These are phyloP conservation scores for Cataglyphis altisquamis DNA, from an alignment of 2,888 invertebrate genomes.

Conservation along the genomic window DNA sequence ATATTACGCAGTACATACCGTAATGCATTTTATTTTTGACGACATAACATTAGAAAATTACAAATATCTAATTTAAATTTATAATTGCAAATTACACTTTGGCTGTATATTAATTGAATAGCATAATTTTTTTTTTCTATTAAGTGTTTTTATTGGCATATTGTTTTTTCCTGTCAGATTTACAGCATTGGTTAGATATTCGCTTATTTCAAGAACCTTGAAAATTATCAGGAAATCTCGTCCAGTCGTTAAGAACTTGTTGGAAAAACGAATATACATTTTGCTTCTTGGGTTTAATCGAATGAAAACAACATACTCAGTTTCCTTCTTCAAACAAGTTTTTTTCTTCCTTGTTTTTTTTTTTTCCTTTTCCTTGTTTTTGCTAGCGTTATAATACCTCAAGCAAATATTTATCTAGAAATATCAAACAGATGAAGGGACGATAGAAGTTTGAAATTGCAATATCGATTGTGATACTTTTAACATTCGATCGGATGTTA, in stretches of 20 bases:
- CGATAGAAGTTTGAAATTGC: not conserved
- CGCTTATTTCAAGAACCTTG: not conserved
- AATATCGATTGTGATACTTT: not conserved
- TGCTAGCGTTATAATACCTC: not conserved
- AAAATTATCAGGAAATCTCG: slow-evolving; percentile 23
- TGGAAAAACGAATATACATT: not conserved
- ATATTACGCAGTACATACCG: not conserved
- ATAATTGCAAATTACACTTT: not conserved
- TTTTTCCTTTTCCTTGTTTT: not conserved
- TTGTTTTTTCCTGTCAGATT: not conserved
- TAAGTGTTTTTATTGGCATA: not conserved
- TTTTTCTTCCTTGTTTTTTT: not conserved
- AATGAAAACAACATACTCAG: slow-evolving; percentile 9
- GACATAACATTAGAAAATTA: not conserved
- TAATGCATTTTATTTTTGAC: not conserved
- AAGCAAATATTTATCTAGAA: slow-evolving; percentile 15
- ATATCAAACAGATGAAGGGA: not conserved
- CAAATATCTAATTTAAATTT: not conserved
- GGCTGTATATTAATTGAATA: not conserved
- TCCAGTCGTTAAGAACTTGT: not conserved
- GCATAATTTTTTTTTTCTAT: not conserved
- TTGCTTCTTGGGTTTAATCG: slow-evolving; percentile 30
- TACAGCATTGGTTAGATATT: not conserved
- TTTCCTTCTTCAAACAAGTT: not conserved
- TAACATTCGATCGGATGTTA: not conserved